These are phyloP conservation scores for Lasiurus cinereus DNA, from an alignment of 2,113 vertebrate species.

Conservation along the genomic window DNA sequence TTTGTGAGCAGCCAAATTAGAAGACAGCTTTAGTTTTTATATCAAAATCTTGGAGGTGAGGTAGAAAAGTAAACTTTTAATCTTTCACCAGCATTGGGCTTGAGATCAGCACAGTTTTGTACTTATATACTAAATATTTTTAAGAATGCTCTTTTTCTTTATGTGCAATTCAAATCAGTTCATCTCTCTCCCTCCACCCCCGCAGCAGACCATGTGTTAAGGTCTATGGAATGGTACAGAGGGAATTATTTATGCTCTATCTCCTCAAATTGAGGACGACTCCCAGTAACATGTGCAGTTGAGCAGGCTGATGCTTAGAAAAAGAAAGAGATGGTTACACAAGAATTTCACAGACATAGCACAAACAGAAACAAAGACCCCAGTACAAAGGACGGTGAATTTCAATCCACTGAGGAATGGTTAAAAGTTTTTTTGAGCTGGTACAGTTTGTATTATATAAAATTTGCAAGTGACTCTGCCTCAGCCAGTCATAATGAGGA, in stretches of 20 bases:
- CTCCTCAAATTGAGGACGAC: neutral
- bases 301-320: neutral
- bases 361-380: neutral
- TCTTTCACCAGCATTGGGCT: neutral
- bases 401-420: neutral
- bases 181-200: neutral
- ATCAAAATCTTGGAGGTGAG: conserved; percentile 1
- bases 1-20: neutral
- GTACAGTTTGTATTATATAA: conserved; percentile 54
- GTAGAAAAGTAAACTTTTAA: neutral
- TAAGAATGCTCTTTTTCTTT: neutral
- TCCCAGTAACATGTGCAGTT: neutral
- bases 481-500: conserved; percentile 26
- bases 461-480: conserved; percentile 20
- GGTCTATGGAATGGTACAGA: neutral
- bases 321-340: neutral
- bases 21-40: conserved; percentile 31
- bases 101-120: conserved; percentile 46
- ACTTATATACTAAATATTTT: conserved; percentile 45
- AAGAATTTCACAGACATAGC: neutral
- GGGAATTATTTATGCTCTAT: neutral
- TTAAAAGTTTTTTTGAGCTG: neutral
- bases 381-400: neutral
- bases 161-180: conserved; percentile 38
- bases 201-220: neutral